Evolutionary conservation across 2,888 invertebrate genomes (phyloP).

Genomic region (Kryphioiulus occultus): DNA sequence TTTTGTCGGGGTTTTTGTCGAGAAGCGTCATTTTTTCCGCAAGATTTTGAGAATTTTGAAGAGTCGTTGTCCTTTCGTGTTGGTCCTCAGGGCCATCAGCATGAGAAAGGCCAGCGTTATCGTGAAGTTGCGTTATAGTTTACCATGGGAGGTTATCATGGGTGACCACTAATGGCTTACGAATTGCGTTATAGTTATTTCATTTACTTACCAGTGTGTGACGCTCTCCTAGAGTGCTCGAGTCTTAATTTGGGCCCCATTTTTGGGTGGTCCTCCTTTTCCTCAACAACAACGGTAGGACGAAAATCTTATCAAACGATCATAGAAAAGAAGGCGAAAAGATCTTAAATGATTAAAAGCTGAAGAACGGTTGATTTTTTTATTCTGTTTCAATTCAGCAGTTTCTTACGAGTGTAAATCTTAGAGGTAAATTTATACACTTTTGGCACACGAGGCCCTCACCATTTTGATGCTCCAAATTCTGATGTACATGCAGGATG

Average conservation of each 20-base stretch:
- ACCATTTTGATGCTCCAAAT: no score
- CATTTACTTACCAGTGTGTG: slow-evolving; percentile 3
- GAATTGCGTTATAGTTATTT: slow-evolving; percentile 9
- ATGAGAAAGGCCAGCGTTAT: not conserved
- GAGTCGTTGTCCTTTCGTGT: not conserved
- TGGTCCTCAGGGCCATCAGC: not conserved
- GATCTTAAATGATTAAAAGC: no score
- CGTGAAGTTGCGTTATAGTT: not conserved
- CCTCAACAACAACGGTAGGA: no score
- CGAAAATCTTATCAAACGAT: no score
- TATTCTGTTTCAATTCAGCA: no score
- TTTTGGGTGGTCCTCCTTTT: not conserved
- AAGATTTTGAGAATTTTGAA: slow-evolving; percentile 7
- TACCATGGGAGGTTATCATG: not conserved
- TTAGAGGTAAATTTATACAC: no score
- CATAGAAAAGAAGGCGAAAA: no score
- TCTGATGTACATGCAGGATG: not conserved
- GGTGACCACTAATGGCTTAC: not conserved
- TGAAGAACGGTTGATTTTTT: no score
- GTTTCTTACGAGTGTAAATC: no score
- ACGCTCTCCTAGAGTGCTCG: not conserved
- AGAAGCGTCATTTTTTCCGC: not conserved
- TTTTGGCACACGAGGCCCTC: no score
- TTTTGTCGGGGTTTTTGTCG: slow-evolving; percentile 2
- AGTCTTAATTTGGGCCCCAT: not conserved